Evolutionary conservation across 2,888 invertebrate genomes (phyloP).

Genomic region (Orthosia cruda): DNA sequence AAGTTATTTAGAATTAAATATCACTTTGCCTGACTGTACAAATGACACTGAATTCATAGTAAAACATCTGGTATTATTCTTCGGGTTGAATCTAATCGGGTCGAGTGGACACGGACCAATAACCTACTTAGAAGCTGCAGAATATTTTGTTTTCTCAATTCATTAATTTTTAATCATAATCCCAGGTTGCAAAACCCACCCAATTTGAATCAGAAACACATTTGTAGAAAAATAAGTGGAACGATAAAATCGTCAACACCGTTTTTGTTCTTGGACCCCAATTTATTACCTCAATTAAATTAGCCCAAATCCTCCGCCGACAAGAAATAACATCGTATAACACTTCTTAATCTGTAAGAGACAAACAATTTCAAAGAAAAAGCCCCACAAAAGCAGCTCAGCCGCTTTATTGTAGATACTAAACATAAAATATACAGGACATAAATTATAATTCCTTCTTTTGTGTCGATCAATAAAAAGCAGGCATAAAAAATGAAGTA

Average conservation of each 20-base stretch:
- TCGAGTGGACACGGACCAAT: no score
- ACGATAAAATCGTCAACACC: constrained; percentile 36
- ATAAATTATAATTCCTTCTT: constrained; percentile 29
- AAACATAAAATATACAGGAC: constrained; percentile 36
- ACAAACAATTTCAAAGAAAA: constrained; percentile 46
- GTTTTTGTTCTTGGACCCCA: constrained; percentile 35
- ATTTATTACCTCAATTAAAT: constrained; percentile 61
- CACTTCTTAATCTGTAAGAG: constrained; percentile 45
- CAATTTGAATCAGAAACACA: constrained; percentile 10
- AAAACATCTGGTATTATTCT: no score
- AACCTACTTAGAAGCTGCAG: neutral
- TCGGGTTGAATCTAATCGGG: no score
- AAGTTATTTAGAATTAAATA: no score
- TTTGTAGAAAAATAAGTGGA: constrained; percentile 11
- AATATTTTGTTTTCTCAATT: neutral
- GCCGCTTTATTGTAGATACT: constrained; percentile 34
- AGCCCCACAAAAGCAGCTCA: neutral
- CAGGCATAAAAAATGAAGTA: constrained; percentile 31
- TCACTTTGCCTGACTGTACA: no score
- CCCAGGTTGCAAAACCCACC: neutral
- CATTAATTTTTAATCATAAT: neutral
- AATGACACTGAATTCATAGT: no score
- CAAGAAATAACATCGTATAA: constrained; percentile 36
- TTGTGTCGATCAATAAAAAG: constrained; percentile 36
- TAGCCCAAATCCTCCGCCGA: constrained; percentile 41